Evolutionary conservation across 2,888 invertebrate genomes (phyloP).

Genomic region (Amitus sp.): DNA sequence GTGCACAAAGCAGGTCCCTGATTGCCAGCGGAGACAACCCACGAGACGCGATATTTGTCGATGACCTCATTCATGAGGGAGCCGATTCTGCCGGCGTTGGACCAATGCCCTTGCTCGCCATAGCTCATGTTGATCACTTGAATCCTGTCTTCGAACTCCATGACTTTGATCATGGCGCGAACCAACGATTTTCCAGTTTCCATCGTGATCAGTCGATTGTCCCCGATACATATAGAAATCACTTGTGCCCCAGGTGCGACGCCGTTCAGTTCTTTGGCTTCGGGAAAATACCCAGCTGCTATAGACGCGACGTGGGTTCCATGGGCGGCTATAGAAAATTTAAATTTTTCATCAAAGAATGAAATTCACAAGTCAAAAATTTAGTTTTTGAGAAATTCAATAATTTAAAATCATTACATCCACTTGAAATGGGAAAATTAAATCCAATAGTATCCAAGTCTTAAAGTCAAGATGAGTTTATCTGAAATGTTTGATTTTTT

Average conservation of each 20-base stretch:
- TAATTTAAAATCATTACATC: too few species aligned
- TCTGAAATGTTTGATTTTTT: too few species aligned
- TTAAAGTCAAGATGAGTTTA: too few species aligned
- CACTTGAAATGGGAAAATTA: too few species aligned
- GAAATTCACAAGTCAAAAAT: too few species aligned
- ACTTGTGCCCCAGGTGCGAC: conserved; percentile 97
- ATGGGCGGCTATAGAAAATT: conserved; percentile 80
- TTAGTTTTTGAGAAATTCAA: too few species aligned
- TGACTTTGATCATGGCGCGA: conserved; percentile 89
- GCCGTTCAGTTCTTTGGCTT: conserved; percentile 89
- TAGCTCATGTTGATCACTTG: conserved; percentile 99
- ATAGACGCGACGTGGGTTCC: conserved; percentile 99
- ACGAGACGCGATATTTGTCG: conserved; percentile 89
- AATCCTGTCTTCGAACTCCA: conserved; percentile 73
- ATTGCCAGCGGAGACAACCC: conserved; percentile 96
- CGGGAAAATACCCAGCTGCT: conserved; percentile 89
- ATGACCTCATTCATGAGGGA: conserved; percentile 88
- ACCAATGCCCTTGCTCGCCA: conserved; percentile 94
- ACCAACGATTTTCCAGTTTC: conserved; percentile 95
- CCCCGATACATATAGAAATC: conserved; percentile 93
- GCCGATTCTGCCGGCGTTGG: conserved; percentile 87
- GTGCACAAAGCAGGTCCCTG: conserved; percentile 91
- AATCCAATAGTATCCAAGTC: too few species aligned
- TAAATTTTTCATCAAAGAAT: too few species aligned
- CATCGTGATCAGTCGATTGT: conserved; percentile 91